A percentile compares a stretch with the other conserved stretches of the same genome.
phyloP scores from a whole-genome alignment of 2,113 vertebrate species.

The Condylura cristata region DNA sequence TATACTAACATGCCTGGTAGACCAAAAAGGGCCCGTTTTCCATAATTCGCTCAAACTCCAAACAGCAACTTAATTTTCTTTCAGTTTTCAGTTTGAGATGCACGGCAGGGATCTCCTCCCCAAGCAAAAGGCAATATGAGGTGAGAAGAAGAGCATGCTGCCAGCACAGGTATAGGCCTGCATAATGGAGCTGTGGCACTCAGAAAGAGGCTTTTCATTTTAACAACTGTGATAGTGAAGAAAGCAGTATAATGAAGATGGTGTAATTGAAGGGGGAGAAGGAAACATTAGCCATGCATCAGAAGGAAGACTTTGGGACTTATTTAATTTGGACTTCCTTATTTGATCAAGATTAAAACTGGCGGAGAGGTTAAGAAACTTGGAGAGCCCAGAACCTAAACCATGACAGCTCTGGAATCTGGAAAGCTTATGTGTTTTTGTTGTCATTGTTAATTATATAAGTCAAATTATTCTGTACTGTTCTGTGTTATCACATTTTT shows the following conservation, averaged over 20 bases:
- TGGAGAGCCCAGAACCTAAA: conserved; percentile 62
- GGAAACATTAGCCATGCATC: conserved; percentile 86
- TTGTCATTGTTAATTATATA: conserved; percentile 75
- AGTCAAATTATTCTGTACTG: conserved; percentile 48
- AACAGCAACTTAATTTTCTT: conserved; percentile 87
- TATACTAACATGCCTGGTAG: conserved; percentile 69
- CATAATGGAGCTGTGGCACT: conserved; percentile 90
- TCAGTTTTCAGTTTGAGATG: conserved; percentile 84
- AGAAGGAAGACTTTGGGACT: conserved; percentile 80
- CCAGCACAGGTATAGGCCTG: conserved; percentile 97
- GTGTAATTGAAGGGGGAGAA: conserved; percentile 93
- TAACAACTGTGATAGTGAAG: conserved; percentile 92
- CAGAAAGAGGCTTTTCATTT: conserved; percentile 90
- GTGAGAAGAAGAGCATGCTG: conserved; percentile 95
- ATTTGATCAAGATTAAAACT: conserved; percentile 76
- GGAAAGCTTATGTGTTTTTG: conserved; percentile 75
- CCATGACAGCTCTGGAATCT: conserved; percentile 71
- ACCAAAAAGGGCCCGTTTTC: conserved; percentile 76
- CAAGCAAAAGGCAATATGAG: conserved; percentile 96
- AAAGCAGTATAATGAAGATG: conserved; percentile 90
- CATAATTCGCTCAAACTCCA: conserved; percentile 81
- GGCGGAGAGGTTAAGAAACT: conserved; percentile 59
- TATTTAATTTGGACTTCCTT: conserved; percentile 84
- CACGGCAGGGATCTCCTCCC: conserved; percentile 87
- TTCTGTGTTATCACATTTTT: conserved; percentile 76